Base-by-base conservation (phyloP, 2,113 vertebrate genomes). In the Scatophagus argus region DNA sequence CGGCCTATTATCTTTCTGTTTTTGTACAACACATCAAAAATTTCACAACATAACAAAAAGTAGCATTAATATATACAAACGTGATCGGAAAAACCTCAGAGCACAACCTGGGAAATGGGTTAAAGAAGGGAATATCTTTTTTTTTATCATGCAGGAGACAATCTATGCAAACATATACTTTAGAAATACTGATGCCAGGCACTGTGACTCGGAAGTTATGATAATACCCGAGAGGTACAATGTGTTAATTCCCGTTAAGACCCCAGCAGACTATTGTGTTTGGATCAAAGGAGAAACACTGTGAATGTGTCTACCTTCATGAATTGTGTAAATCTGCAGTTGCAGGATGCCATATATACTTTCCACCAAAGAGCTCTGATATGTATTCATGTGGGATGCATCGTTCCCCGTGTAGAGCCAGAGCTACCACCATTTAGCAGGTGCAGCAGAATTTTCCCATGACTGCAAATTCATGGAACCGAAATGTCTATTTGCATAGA, bases 331-430 rank as follows among this genome's bases (percentile, higher is more conserved):
- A 9, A 63, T 54, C 8, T 56, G 0, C 46, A 70, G 25, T 7
- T 58, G 6, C 31, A 49, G 54, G 11, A 52, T 31, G 17, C 38
- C 32, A 70, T 8, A 17, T 7, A 25, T n/a, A 32, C 46, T 61
- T 19, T 29, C 27, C 51, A 49, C 6, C 36, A 32, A 16, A 59
- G 7, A 39, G 29, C 43, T 58, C 25, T 61, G 10, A 64, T 46
- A 27, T 63, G 54, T 31, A 21, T 59, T 68, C 44, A 51, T n/a
- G 61, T 32, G 72, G 43, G 49, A 70, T 59, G 73, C 62, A 77
- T 25, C 54, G 23, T 17, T 54, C 13, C 23, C 41, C 19, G 38
- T 59, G 3, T 65, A 13, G 19, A 66, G 62, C 60, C 31, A 32
- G 56, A 14, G 43, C 55, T 43, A 34, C 49, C 41, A 55, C 16